phyloP scores from a whole-genome alignment of 2,797 vertebrate genomes.

The Dermochelys coriacea region DNA sequence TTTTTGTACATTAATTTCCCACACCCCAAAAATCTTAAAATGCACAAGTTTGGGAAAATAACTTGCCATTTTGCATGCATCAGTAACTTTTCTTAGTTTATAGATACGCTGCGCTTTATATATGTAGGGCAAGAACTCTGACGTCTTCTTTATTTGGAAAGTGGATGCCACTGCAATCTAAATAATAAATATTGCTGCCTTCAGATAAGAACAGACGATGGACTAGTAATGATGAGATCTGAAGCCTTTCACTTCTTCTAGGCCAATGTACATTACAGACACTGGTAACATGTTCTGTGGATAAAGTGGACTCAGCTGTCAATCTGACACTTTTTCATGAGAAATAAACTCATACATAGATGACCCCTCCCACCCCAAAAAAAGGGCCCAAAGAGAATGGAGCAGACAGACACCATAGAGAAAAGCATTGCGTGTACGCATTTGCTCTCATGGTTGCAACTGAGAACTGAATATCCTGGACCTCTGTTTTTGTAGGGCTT shows the following conservation, averaged over 20 bases:
- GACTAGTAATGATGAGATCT: slow-evolving; percentile 7
- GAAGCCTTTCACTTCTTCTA: slow-evolving; percentile 4
- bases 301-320: not conserved
- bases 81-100: not conserved
- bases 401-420: not conserved
- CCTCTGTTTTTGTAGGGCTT: too few relatives aligned
- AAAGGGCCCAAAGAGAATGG: not conserved
- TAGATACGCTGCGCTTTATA: not conserved
- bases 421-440: not conserved
- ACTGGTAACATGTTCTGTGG: not conserved
- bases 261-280: not conserved
- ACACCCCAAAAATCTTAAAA: not conserved
- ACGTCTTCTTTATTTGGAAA: not conserved
- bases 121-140: not conserved
- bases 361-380: too few relatives aligned
- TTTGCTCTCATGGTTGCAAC: not conserved
- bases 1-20: not conserved
- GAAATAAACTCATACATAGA: not conserved
- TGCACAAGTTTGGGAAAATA: not conserved
- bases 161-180: not conserved
- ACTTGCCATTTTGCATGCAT: not conserved
- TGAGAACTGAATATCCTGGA: too few relatives aligned
- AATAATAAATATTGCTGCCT: not conserved
- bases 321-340: not conserved
- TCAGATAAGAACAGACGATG: not conserved